A percentile compares a stretch with the other conserved stretches of the same genome.
These are phyloP conservation scores for Tetragnatha montana DNA, from an alignment of 2,888 invertebrate species.

Conservation along the genomic window DNA sequence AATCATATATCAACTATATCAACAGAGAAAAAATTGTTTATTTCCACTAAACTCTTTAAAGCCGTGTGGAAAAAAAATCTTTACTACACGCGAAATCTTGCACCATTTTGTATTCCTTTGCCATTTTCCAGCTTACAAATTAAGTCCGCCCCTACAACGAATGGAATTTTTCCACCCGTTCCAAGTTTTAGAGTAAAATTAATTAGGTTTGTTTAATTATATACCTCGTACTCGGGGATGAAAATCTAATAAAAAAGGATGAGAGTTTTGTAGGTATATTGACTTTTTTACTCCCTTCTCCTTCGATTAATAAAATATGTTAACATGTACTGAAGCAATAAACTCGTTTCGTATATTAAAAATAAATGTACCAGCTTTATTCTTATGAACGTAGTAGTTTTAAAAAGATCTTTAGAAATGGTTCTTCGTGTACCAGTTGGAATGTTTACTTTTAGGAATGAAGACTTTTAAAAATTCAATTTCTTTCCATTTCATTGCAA, in stretches of 20 bases:
- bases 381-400: not conserved
- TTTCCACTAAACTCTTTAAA: too few relatives aligned
- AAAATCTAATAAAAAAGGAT: constrained; percentile 3
- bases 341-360: not conserved
- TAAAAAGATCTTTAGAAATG: not conserved
- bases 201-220: constrained; percentile 34
- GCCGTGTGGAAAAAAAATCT: too few relatives aligned
- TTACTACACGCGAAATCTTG: not conserved
- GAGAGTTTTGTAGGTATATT: not conserved
- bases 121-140: not conserved
- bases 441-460: not conserved
- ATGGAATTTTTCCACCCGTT: not conserved
- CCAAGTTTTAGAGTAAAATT: constrained; percentile 25
- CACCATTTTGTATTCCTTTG: not conserved
- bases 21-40: too few relatives aligned
- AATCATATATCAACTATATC: too few relatives aligned
- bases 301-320: not conserved
- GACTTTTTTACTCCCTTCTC: not conserved
- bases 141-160: constrained; percentile 8
- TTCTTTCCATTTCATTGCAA: not conserved
- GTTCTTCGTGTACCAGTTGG: not conserved
- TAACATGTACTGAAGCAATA: not conserved
- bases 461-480: not conserved
- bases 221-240: constrained; percentile 3
- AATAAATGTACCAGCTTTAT: not conserved